A percentile compares a stretch with the other conserved stretches of the same genome.
These are phyloP conservation scores for Ctenoplectra terminalis DNA, from an alignment of 1,140 invertebrate genomes.

Conservation along the genomic window DNA sequence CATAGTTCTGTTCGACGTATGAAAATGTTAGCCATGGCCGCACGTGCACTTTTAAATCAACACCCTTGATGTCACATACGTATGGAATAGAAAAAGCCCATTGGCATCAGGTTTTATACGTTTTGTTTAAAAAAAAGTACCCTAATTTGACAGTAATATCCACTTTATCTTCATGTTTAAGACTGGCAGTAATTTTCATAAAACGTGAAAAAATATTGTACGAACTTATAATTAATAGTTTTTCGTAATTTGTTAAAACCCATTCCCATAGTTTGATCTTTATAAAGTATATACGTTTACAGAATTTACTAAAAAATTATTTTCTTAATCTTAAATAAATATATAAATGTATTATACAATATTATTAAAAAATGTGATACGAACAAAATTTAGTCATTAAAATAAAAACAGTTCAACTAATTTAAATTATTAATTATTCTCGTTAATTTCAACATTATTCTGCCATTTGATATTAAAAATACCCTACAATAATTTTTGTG, in stretches of 20 bases:
- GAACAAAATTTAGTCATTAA: constrained; percentile 14
- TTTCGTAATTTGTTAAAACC: constrained; percentile 31
- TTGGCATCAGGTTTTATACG: constrained; percentile 58
- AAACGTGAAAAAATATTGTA: constrained; percentile 46
- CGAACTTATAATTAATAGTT: constrained; percentile 29
- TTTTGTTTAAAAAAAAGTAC: constrained; percentile 58
- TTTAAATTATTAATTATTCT: constrained; percentile 37
- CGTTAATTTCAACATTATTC: constrained; percentile 17
- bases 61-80: constrained; percentile 68
- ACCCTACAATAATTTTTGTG: neutral
- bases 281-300: constrained; percentile 17
- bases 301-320: constrained; percentile 26
- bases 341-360: constrained; percentile 16
- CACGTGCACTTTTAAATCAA: constrained; percentile 84
- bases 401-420: constrained; percentile 22
- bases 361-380: constrained; percentile 13
- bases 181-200: constrained; percentile 64
- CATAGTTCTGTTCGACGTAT: constrained; percentile 88
- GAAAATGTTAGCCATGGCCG: constrained; percentile 91
- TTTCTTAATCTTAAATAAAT: constrained; percentile 35
- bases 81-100: constrained; percentile 20
- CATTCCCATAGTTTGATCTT: constrained; percentile 28
- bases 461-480: constrained; percentile 10
- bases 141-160: constrained; percentile 62
- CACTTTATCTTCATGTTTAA: constrained; percentile 52